These are phyloP conservation scores for Dendropsophus ebraccatus DNA, from an alignment of 2,113 vertebrate species.

Conservation along the genomic window DNA sequence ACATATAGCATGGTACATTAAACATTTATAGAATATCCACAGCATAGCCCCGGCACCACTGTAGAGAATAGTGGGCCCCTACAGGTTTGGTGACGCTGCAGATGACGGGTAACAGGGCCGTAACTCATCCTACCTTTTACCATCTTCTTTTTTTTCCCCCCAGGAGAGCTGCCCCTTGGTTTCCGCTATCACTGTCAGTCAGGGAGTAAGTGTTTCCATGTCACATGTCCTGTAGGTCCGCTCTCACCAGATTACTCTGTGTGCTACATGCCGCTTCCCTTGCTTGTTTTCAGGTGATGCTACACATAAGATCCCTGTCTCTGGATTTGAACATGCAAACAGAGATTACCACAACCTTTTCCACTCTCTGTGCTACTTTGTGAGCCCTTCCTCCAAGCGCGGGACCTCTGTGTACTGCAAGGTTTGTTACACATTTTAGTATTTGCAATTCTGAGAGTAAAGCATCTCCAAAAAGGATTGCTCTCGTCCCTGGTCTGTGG, in stretches of 20 bases:
- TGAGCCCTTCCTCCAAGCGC: conserved; percentile 62
- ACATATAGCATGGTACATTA: no score
- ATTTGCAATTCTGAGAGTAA: no score
- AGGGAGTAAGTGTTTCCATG: conserved; percentile 70
- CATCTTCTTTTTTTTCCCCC: conserved; percentile 11
- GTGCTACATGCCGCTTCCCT: neutral
- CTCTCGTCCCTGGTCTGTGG: no score
- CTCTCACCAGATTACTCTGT: neutral
- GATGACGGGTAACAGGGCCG: no score
- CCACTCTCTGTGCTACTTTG: conserved; percentile 69
- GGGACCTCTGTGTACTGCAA: conserved; percentile 73
- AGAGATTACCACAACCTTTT: conserved; percentile 68
- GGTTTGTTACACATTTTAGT: conserved; percentile 65
- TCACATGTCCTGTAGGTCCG: neutral
- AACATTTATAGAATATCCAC: no score
- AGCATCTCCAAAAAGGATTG: no score
- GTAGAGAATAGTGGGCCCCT: no score
- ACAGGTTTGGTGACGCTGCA: no score
- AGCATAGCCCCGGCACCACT: no score
- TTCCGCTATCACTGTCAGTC: conserved; percentile 80
- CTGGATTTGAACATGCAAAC: conserved; percentile 69
- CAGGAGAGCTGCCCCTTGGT: conserved; percentile 77
- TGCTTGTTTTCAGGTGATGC: conserved; percentile 68
- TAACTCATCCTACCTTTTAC: no score
- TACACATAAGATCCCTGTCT: conserved; percentile 79